phyloP scores from a whole-genome alignment of 1,140 invertebrate genomes.

The Trichonephila clavipes region DNA sequence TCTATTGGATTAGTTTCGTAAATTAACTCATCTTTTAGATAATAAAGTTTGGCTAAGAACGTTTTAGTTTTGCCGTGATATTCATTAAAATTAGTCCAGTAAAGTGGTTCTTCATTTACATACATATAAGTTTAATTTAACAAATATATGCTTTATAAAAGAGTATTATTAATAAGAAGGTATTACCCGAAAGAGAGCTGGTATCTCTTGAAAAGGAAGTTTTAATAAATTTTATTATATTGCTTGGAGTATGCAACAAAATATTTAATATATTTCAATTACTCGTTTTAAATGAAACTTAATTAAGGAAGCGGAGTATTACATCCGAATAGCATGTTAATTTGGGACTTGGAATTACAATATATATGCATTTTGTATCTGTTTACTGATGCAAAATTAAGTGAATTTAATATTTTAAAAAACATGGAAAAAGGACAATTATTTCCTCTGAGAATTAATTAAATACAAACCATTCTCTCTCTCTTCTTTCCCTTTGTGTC shows the following conservation, averaged over 20 bases:
- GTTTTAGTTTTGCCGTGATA: not conserved
- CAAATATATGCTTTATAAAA: not conserved
- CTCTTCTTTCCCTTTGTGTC: too few species aligned
- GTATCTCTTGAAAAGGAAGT: not conserved
- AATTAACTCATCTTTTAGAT: not conserved
- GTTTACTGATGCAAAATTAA: too few species aligned
- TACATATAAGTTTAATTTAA: not conserved
- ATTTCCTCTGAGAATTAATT: too few species aligned
- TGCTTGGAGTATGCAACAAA: not conserved
- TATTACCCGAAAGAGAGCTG: not conserved
- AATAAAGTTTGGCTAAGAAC: not conserved
- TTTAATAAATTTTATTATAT: not conserved
- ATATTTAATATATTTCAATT: not conserved
- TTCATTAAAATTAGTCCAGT: not conserved
- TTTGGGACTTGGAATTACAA: too few species aligned
- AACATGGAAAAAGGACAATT: too few species aligned
- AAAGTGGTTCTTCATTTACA: not conserved
- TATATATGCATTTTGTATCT: too few species aligned
- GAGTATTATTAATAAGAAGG: not conserved
- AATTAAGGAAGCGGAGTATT: not conserved
- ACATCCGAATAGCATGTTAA: too few species aligned
- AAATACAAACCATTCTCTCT: too few species aligned
- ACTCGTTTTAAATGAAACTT: not conserved
- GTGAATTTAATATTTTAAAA: too few species aligned
- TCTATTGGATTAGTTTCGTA: not conserved